phyloP scores from a whole-genome alignment of 2,888 invertebrate genomes.

The Temnothorax ravouxi region DNA sequence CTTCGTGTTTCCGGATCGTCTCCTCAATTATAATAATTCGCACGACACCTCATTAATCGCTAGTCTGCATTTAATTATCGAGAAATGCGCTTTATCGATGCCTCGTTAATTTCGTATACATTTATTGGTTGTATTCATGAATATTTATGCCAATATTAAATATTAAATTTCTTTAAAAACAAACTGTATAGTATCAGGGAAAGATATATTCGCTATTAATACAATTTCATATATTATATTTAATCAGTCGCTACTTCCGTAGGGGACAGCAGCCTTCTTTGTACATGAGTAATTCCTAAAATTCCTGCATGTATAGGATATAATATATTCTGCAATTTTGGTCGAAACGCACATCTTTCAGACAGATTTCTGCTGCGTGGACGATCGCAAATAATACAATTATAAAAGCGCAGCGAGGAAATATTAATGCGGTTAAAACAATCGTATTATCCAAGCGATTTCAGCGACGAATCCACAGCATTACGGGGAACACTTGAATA shows the following conservation, averaged over 20 bases:
- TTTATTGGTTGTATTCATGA: neutral
- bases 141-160: constrained; percentile 17
- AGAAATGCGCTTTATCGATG: constrained; percentile 18
- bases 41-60: constrained; percentile 4
- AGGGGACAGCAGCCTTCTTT: neutral
- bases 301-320: neutral
- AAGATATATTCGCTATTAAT: constrained; percentile 20
- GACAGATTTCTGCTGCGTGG: neutral
- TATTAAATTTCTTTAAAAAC: neutral
- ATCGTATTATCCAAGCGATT: neutral
- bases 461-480: constrained; percentile 9
- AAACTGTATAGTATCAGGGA: constrained; percentile 16
- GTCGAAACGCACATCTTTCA: neutral
- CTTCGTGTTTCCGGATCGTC: neutral
- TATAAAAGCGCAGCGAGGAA: neutral
- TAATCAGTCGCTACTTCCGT: constrained; percentile 18
- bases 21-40: neutral
- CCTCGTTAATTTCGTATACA: constrained; percentile 16
- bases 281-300: neutral
- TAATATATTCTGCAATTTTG: neutral
- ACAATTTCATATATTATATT: constrained; percentile 2
- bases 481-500: neutral
- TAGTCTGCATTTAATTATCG: constrained; percentile 6
- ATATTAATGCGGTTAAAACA: neutral
- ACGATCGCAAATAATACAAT: constrained; percentile 1